Evolutionary conservation across 2,888 invertebrate species (phyloP).

Genomic region (Lasioglossum pauxillum): DNA sequence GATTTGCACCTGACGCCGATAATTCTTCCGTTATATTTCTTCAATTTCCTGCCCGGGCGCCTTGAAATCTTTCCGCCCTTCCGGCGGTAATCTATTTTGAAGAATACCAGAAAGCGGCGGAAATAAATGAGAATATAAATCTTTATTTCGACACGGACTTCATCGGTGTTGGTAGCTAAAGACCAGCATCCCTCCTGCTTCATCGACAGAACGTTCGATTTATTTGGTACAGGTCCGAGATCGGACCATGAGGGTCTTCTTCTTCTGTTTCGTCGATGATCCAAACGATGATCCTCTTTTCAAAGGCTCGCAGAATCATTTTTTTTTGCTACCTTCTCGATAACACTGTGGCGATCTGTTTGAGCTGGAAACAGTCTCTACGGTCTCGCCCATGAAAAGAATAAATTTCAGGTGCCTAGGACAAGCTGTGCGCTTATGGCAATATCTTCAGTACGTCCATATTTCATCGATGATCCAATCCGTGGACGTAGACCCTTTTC

Average conservation of each 20-base stretch:
- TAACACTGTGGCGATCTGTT: no score
- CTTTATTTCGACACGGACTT: background rate
- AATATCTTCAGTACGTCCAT: no score
- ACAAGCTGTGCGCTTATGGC: no score
- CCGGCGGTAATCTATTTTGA: background rate
- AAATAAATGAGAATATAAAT: conserved; percentile 9
- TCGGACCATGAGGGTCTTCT: background rate
- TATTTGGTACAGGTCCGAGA: background rate
- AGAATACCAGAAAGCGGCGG: conserved; percentile 5
- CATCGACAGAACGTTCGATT: background rate
- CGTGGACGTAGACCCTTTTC: no score
- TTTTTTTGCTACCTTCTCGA: no score
- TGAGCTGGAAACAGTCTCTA: no score
- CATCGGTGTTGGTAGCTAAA: background rate
- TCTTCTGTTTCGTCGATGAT: background rate
- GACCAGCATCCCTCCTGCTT: background rate
- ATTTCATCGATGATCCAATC: no score
- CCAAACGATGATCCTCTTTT: background rate
- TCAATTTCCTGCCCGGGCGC: background rate
- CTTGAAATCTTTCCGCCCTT: background rate
- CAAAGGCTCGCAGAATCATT: background rate
- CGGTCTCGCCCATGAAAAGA: no score
- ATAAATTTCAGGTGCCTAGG: no score
- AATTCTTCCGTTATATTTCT: conserved; percentile 14
- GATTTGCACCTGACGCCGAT: conserved; percentile 4